Percentiles rank a stretch among this genome's conserved stretches.
These are phyloP conservation scores for Chiloscyllium punctatum DNA, from an alignment of 2,797 vertebrate genomes.

Conservation along the genomic window DNA sequence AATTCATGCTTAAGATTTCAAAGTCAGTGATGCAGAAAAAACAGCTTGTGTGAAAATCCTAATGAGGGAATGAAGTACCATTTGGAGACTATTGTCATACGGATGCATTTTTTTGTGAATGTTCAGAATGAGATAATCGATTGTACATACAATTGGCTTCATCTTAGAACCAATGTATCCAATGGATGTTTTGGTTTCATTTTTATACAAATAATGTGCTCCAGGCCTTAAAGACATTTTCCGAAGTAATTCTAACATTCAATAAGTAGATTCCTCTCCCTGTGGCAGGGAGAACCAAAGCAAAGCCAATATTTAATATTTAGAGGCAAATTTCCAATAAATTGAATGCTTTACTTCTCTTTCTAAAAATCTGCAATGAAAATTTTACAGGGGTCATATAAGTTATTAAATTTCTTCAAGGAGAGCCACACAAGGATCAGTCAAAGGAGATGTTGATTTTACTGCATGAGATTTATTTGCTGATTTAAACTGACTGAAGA, in stretches of 20 bases:
- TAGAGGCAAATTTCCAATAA: not conserved
- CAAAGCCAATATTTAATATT: constrained; percentile 4
- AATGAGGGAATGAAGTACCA: not conserved
- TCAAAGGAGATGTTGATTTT: not conserved
- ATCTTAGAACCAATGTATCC: not conserved
- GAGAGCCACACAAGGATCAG: not conserved
- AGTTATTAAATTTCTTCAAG: not conserved
- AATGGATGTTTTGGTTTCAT: not conserved
- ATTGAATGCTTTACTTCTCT: not conserved
- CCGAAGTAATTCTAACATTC: constrained; percentile 20
- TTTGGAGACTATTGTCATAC: not conserved
- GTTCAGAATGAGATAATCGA: not conserved
- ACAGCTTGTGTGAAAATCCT: not conserved
- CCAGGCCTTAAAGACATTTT: constrained; percentile 11
- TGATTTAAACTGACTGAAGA: not conserved
- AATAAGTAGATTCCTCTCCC: constrained; percentile 19
- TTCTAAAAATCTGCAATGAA: not conserved
- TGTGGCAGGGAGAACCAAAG: not conserved
- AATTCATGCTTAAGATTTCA: not conserved
- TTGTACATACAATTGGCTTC: not conserved
- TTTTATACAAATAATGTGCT: not conserved
- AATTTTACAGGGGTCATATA: not conserved
- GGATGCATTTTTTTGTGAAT: not conserved
- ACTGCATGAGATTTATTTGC: not conserved
- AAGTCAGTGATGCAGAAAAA: not conserved